A percentile compares a stretch with the other conserved stretches of the same genome.
Evolutionary conservation across 23 tunicate species (phyloP).

Genomic region (Trididemnum miniatum): DNA sequence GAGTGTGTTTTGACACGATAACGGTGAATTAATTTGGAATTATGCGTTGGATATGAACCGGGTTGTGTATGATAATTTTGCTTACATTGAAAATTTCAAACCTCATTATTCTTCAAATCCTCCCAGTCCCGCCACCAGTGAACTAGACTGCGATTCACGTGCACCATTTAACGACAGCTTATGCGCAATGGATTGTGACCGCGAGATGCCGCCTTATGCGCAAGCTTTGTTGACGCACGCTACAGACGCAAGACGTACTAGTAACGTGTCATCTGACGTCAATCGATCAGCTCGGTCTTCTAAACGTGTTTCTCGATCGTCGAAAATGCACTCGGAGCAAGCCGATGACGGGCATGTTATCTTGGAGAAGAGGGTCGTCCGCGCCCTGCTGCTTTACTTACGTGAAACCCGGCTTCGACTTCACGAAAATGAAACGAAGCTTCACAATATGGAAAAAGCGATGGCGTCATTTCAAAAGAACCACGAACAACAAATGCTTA

Average conservation of each 20-base stretch:
- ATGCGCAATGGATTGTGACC: background rate
- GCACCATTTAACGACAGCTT: constrained; percentile 63
- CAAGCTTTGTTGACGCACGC: background rate
- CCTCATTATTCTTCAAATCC: constrained; percentile 29
- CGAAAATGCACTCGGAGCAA: background rate
- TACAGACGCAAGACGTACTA: background rate
- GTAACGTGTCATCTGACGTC: constrained; percentile 1
- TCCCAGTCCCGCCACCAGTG: constrained; percentile 92
- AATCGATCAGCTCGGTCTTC: background rate
- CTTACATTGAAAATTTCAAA: background rate
- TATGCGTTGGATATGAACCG: background rate
- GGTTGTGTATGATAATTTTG: background rate
- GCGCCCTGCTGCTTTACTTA: constrained; percentile 50
- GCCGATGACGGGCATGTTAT: constrained; percentile 21
- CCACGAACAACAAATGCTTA: constrained; percentile 33
- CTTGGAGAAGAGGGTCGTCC: constrained; percentile 31
- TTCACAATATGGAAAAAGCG: constrained; percentile 38
- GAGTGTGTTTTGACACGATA: too few species aligned
- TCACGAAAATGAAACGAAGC: constrained; percentile 43
- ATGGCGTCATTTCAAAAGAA: constrained; percentile 36
- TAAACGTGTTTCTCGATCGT: constrained; percentile 20
- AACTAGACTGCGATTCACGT: constrained; percentile 65
- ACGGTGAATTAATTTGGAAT: background rate
- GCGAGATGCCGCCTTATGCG: constrained; percentile 22
- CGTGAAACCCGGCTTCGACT: constrained; percentile 53